Base-by-base conservation (phyloP, 2,888 invertebrate species). In the Germaria angustata region DNA sequence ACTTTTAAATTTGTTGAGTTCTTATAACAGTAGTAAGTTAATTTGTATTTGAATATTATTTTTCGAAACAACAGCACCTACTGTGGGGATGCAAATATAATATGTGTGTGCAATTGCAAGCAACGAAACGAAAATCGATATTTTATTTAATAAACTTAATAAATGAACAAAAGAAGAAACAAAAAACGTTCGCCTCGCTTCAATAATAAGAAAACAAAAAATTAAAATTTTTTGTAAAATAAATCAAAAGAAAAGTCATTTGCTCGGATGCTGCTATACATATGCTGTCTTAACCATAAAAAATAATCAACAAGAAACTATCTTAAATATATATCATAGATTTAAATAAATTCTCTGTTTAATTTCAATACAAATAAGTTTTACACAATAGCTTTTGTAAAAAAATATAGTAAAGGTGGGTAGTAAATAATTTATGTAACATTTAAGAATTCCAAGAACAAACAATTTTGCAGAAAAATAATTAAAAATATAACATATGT, bases 211-310 rank as follows among this genome's bases (percentile, higher is more conserved):
- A 53, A 65, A 75, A 59, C 41, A 59, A 17, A 17, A 72, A 22
- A 44, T 36, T 51, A 78, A 41, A n/a, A n/a, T n/a, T n/a, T n/a
- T n/a, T n/a, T n/a, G n/a, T 6, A 55, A 77, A 71, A 51, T 51
- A 65, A 73, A 63, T 57, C 13, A 41, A 63, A n/a, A 32, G 73
- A 63, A 73, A 69, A 79, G 65, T 61, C 73, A 69, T 20, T 88
- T 88, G 88, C 88, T 88, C 88, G 88, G 87, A 87, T 87, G 87
- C 87, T 88, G 87, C 85, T 49, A 73, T 9, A 87, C 86, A 88
- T 88, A 87, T 87, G 87, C 87, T 87, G 87, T 86, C 87, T 84
- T 82, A 80, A 32, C 53, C 28, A 72, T 28, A 28, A 28, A 5
- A 6, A 28, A 28, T 5, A 71, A 32, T 49, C 20, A 65, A 55